These are phyloP conservation scores for Mesorhabditis spiculigera DNA, from an alignment of 2,888 invertebrate species.

Conservation along the genomic window DNA sequence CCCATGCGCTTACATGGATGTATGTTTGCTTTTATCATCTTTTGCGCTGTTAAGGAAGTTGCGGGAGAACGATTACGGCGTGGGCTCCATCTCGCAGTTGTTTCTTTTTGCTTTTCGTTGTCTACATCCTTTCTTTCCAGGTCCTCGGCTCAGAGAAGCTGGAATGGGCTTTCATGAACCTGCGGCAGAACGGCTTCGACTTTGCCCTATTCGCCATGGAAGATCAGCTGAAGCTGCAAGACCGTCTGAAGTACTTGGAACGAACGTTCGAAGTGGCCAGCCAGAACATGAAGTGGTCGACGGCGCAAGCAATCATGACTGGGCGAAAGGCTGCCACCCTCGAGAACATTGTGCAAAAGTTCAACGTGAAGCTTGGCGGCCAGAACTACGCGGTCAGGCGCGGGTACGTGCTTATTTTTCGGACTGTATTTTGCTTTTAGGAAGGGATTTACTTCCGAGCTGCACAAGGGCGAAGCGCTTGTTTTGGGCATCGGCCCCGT, in stretches of 20 bases:
- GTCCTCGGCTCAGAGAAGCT: neutral
- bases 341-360: constrained; percentile 4
- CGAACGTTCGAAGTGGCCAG: neutral
- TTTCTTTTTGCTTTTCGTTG: too few relatives aligned
- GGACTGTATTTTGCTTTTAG: neutral
- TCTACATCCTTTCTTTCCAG: too few relatives aligned
- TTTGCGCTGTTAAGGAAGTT: too few relatives aligned
- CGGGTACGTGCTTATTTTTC: neutral
- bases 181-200: neutral
- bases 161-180: neutral
- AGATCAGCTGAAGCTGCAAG: neutral
- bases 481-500: neutral
- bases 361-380: neutral
- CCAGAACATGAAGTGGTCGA: neutral
- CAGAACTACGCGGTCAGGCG: neutral
- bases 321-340: neutral
- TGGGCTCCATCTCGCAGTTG: too few relatives aligned
- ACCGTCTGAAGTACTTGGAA: constrained; percentile 4
- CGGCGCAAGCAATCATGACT: neutral
- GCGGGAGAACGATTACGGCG: too few relatives aligned
- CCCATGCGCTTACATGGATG: too few relatives aligned
- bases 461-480: neutral
- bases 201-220: constrained; percentile 4
- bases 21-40: too few relatives aligned
- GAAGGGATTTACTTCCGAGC: neutral